phyloP scores from a whole-genome alignment of 2,113 vertebrate genomes.

The Thermophis baileyi region DNA sequence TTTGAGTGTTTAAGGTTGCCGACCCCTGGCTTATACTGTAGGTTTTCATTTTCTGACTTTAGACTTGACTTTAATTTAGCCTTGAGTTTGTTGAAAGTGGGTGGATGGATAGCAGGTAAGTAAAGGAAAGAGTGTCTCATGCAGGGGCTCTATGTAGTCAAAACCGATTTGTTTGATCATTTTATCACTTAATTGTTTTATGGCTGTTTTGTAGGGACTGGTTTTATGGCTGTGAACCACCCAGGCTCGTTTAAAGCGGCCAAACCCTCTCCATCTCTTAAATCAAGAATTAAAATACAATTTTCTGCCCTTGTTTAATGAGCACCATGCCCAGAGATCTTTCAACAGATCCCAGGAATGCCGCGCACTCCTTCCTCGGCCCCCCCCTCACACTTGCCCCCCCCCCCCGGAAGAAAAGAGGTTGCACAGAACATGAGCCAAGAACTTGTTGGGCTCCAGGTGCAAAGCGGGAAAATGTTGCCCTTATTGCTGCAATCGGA shows the following conservation, averaged over 20 bases:
- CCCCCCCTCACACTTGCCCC: accelerated
- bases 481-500: slow-evolving; percentile 25
- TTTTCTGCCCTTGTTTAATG: neutral
- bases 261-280: neutral
- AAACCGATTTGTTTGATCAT: neutral
- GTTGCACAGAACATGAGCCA: accelerated
- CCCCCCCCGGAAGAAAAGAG: neutral
- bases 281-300: neutral
- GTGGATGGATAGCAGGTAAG: no score
- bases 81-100: neutral
- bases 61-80: neutral
- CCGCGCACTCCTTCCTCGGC: neutral
- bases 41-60: neutral
- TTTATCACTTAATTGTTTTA: neutral
- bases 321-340: neutral
- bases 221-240: neutral
- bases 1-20: no score
- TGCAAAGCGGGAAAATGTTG: slow-evolving; percentile 29
- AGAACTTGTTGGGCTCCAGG: neutral
- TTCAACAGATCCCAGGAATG: neutral
- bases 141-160: neutral
- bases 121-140: neutral
- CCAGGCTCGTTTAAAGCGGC: neutral
- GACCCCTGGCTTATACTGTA: neutral
- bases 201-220: neutral